These are phyloP conservation scores for Drosophila kurseongensis DNA, from an alignment of 1,140 invertebrate species.

Conservation along the genomic window DNA sequence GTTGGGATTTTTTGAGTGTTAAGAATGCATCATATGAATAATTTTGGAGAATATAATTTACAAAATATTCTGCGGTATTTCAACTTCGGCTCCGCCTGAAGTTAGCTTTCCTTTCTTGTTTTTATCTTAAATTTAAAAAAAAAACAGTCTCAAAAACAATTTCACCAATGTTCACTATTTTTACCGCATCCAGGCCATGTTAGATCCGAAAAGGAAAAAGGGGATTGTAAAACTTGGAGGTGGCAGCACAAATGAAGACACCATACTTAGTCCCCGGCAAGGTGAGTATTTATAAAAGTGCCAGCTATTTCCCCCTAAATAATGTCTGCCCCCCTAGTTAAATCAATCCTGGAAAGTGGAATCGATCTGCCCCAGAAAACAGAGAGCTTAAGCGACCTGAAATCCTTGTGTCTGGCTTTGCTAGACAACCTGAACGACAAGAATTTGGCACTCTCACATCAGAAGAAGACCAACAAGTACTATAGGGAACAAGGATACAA, in stretches of 20 bases:
- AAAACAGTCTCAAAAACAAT: too few species aligned
- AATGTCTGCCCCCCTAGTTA: constrained; percentile 85
- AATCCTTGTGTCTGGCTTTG: constrained; percentile 90
- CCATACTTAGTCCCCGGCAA: constrained; percentile 87
- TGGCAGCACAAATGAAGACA: constrained; percentile 83
- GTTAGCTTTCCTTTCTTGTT: too few species aligned
- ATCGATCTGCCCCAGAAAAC: constrained; percentile 88
- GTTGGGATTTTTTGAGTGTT: too few species aligned
- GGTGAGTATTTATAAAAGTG: constrained; percentile 75
- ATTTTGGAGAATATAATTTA: too few species aligned
- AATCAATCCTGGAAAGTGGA: constrained; percentile 88
- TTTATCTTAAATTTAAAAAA: too few species aligned
- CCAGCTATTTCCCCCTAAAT: background rate
- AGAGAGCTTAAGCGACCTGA: constrained; percentile 90
- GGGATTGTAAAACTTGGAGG: constrained; percentile 87
- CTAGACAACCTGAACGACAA: constrained; percentile 94
- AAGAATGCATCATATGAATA: too few species aligned
- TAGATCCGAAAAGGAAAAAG: constrained; percentile 87
- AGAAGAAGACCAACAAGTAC: constrained; percentile 92
- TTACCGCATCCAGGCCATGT: constrained; percentile 85
- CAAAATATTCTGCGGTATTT: too few species aligned
- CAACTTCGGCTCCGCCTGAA: too few species aligned
- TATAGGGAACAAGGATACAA: background rate
- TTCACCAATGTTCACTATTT: background rate
- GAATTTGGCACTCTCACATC: constrained; percentile 91